phyloP scores from a whole-genome alignment of 2,888 invertebrate genomes.

The Synergus laeviventris region DNA sequence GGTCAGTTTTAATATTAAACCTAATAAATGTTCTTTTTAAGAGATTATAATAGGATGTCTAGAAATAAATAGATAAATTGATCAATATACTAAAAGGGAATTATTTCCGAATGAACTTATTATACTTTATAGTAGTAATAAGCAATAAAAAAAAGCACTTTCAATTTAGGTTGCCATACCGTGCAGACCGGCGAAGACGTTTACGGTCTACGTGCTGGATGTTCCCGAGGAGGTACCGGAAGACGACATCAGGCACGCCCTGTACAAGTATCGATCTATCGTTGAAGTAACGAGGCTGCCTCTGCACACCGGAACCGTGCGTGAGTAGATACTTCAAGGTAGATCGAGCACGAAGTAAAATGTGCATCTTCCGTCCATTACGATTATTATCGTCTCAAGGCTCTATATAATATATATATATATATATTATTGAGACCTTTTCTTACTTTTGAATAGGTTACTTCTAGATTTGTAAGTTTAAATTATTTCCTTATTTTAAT shows the following conservation, averaged over 20 bases:
- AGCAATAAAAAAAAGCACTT: conserved; percentile 32
- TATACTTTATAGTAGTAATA: no score
- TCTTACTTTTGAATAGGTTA: no score
- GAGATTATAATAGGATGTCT: no score
- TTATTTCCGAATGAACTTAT: conserved; percentile 11
- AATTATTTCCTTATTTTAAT: no score
- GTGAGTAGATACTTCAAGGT: conserved; percentile 64
- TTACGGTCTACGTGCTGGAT: conserved; percentile 88
- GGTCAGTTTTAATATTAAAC: conserved; percentile 76
- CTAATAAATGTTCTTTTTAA: neutral
- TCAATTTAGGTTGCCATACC: conserved; percentile 85
- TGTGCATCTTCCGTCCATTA: conserved; percentile 46
- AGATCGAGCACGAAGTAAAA: conserved; percentile 51
- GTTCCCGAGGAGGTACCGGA: conserved; percentile 90
- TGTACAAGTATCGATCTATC: conserved; percentile 87
- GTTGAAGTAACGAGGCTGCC: conserved; percentile 87
- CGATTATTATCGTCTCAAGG: conserved; percentile 46
- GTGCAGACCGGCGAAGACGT: conserved; percentile 92
- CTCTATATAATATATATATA: neutral
- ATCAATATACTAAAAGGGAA: neutral
- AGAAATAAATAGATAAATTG: no score
- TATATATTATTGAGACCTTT: no score
- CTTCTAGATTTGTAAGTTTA: no score
- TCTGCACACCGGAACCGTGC: conserved; percentile 73
- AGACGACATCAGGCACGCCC: conserved; percentile 89